Conservation (phyloP, 2,888 invertebrate genomes). For the Amiota minor region DNA sequence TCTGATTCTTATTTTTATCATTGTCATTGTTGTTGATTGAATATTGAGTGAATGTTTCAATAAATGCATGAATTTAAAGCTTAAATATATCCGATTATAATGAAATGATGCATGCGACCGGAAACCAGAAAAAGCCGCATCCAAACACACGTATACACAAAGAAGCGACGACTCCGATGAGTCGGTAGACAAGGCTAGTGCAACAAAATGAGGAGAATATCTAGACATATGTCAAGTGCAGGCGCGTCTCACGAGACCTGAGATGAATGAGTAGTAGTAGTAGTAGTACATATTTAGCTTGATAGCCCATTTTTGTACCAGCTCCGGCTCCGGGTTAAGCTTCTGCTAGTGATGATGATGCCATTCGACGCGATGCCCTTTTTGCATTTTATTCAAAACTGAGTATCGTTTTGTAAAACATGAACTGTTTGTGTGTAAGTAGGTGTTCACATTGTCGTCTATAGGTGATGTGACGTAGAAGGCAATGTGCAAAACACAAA, state of each 20-base stretch:
- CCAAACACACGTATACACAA: background rate
- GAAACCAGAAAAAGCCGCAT: slow-evolving; percentile 36
- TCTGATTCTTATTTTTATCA: too few relatives aligned
- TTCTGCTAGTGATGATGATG: background rate
- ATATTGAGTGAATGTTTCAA: background rate
- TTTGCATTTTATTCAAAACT: slow-evolving; percentile 23
- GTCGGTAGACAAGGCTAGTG: background rate
- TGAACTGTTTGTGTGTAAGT: too few relatives aligned
- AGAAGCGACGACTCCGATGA: background rate
- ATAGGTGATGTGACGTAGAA: too few relatives aligned
- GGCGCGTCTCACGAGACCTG: slow-evolving; percentile 48
- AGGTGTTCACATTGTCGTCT: too few relatives aligned
- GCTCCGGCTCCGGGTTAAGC: too few relatives aligned
- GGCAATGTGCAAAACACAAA: too few relatives aligned
- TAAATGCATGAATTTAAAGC: background rate
- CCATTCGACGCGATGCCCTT: background rate
- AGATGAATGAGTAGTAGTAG: too few relatives aligned
- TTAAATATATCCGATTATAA: slow-evolving; percentile 27
- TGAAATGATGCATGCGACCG: slow-evolving; percentile 53
- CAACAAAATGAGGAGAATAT: slow-evolving; percentile 36
- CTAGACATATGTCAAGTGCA: slow-evolving; percentile 70
- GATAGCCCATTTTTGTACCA: too few relatives aligned
- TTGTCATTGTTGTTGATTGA: too few relatives aligned
- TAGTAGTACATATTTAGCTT: too few relatives aligned
- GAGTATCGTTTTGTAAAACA: slow-evolving; percentile 6